These are phyloP conservation scores for Epistrophella euchroma DNA, from an alignment of 2,888 invertebrate species.

Conservation along the genomic window DNA sequence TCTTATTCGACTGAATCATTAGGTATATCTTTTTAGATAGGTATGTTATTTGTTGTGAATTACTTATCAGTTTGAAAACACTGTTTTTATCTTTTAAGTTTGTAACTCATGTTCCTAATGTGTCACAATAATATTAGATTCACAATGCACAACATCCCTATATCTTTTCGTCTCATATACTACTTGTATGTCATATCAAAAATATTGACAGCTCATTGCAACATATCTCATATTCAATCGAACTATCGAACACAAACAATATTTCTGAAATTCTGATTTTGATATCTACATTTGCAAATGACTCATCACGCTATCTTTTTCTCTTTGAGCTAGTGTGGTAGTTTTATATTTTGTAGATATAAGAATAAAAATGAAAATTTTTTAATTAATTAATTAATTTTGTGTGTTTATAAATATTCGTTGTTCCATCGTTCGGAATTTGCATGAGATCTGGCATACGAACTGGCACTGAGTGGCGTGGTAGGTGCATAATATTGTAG, in stretches of 20 bases:
- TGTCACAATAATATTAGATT: conserved; percentile 1
- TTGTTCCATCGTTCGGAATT: too few relatives aligned
- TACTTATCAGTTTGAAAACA: not conserved
- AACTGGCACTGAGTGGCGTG: too few relatives aligned
- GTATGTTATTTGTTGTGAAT: not conserved
- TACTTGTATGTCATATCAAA: not conserved
- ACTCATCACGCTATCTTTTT: not conserved
- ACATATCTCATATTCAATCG: not conserved
- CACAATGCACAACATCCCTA: not conserved
- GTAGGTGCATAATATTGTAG: too few relatives aligned
- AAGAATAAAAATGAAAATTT: too few relatives aligned
- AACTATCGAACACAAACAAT: not conserved
- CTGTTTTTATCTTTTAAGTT: not conserved
- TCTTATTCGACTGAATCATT: not conserved
- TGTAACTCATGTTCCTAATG: not conserved
- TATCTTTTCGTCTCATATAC: not conserved
- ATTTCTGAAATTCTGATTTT: not conserved
- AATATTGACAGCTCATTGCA: conserved; percentile 9
- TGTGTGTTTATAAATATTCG: too few relatives aligned
- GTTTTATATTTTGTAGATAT: not conserved
- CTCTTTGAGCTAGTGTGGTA: not conserved
- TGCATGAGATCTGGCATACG: too few relatives aligned
- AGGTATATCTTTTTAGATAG: not conserved
- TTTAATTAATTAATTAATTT: too few relatives aligned
- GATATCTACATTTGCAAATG: not conserved